Evolutionary conservation across 2,113 vertebrate species (phyloP).

Genomic region (Danionella cerebrum): DNA sequence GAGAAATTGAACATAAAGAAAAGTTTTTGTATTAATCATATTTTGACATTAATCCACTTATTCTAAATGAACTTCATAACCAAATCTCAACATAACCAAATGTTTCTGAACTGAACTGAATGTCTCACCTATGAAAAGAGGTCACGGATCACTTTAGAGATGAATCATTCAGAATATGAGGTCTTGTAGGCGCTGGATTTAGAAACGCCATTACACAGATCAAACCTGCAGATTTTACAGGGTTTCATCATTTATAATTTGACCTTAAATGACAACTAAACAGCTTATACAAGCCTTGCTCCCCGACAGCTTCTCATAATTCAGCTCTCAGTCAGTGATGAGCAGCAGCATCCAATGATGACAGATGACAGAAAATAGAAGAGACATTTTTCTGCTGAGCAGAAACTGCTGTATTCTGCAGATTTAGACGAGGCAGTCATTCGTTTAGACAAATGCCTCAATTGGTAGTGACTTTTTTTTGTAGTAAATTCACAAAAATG

Average conservation of each 20-base stretch:
- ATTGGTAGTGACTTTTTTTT: too few relatives aligned
- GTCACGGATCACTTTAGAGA: not conserved
- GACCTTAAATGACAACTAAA: not conserved
- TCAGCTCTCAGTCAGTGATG: not conserved
- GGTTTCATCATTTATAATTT: not conserved
- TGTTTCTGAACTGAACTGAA: too few relatives aligned
- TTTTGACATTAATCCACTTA: too few relatives aligned
- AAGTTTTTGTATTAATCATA: too few relatives aligned
- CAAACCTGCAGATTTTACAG: not conserved
- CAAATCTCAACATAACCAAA: too few relatives aligned
- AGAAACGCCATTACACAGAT: not conserved
- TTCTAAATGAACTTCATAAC: too few relatives aligned
- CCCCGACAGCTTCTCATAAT: not conserved
- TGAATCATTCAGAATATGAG: too few relatives aligned
- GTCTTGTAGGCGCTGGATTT: not conserved
- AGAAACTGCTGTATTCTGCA: not conserved
- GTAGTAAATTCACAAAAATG: too few relatives aligned
- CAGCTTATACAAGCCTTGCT: not conserved
- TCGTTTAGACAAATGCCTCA: too few relatives aligned
- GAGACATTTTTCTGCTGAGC: not conserved
- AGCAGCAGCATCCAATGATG: not conserved
- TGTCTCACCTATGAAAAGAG: too few relatives aligned
- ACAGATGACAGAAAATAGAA: not conserved
- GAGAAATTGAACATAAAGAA: too few relatives aligned
- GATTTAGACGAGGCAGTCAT: too few relatives aligned